Evolutionary conservation across 2,888 invertebrate species (phyloP).

Genomic region (Lomographa bimaculata): DNA sequence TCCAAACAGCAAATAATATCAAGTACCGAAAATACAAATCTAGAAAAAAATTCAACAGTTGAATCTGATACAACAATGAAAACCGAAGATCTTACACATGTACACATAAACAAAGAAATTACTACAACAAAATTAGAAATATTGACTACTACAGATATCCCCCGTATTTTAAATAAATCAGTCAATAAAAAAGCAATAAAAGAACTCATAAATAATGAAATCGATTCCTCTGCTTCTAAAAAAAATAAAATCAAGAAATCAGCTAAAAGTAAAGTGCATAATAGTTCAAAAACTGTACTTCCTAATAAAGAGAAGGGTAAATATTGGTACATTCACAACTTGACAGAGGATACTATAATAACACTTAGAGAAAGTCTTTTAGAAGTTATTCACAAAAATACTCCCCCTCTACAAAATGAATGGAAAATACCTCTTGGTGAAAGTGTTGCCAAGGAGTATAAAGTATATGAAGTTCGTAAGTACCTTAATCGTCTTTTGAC

Average conservation of each 20-base stretch:
- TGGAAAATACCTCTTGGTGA: conserved; percentile 5
- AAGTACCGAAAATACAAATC: too few relatives aligned
- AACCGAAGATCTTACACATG: not conserved
- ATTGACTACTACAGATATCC: conserved; percentile 5
- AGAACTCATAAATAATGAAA: conserved; percentile 3
- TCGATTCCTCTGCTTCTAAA: too few relatives aligned
- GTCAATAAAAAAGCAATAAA: not conserved
- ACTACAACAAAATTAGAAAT: conserved; percentile 3
- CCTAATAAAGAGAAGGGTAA: not conserved
- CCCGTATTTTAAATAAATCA: conserved; percentile 3
- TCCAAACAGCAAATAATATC: too few relatives aligned
- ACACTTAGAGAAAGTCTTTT: not conserved
- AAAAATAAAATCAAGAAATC: too few relatives aligned
- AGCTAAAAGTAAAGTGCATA: too few relatives aligned
- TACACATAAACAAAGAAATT: not conserved
- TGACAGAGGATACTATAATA: too few relatives aligned
- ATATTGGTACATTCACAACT: too few relatives aligned
- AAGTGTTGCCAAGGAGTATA: conserved; percentile 33
- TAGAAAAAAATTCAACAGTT: too few relatives aligned
- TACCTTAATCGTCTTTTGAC: conserved; percentile 31
- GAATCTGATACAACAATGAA: conserved; percentile 4
- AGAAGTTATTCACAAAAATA: not conserved
- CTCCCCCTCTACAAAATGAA: too few relatives aligned
- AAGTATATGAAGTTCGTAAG: conserved; percentile 64
- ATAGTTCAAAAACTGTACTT: not conserved